Percentiles rank a stretch among this genome's conserved stretches.
These are phyloP conservation scores for Pharmacophagus antenor DNA, from an alignment of 2,888 invertebrate genomes.

Conservation along the genomic window DNA sequence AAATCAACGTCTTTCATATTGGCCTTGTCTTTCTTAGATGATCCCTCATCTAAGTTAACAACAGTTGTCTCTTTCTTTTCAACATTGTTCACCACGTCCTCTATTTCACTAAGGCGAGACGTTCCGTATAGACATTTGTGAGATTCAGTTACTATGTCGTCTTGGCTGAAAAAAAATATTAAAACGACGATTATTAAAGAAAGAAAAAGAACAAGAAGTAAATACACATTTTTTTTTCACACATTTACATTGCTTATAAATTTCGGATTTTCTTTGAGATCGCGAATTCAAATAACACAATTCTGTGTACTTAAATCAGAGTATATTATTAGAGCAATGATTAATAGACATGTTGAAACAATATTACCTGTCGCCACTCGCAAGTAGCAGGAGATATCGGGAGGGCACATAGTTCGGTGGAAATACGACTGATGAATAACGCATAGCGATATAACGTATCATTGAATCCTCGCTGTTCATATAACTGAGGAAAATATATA, in stretches of 20 bases:
- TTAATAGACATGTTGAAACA: too few species aligned
- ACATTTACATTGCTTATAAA: too few species aligned
- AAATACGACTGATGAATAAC: slow-evolving; percentile 91
- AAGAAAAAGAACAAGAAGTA: too few species aligned
- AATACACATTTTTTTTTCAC: too few species aligned
- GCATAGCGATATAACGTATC: slow-evolving; percentile 90
- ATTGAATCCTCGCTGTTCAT: slow-evolving; percentile 89
- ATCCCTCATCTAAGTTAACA: slow-evolving; percentile 54
- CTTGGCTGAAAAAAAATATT: slow-evolving; percentile 81
- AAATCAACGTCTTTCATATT: slow-evolving; percentile 55
- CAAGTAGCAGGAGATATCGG: slow-evolving; percentile 89
- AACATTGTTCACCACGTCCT: slow-evolving; percentile 73
- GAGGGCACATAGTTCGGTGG: slow-evolving; percentile 90
- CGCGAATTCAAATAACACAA: too few species aligned
- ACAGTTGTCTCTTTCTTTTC: slow-evolving; percentile 59
- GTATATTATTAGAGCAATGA: too few species aligned
- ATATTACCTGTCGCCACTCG: slow-evolving; percentile 88
- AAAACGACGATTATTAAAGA: too few species aligned
- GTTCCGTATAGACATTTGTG: slow-evolving; percentile 87
- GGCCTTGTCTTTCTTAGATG: slow-evolving; percentile 66
- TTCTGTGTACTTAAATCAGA: too few species aligned
- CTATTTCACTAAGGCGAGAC: slow-evolving; percentile 74
- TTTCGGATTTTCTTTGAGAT: too few species aligned
- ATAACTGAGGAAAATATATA: slow-evolving; percentile 65
- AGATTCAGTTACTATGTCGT: slow-evolving; percentile 88